Conservation (phyloP, 2,113 vertebrate species). For the Baryphthengus martii region DNA sequence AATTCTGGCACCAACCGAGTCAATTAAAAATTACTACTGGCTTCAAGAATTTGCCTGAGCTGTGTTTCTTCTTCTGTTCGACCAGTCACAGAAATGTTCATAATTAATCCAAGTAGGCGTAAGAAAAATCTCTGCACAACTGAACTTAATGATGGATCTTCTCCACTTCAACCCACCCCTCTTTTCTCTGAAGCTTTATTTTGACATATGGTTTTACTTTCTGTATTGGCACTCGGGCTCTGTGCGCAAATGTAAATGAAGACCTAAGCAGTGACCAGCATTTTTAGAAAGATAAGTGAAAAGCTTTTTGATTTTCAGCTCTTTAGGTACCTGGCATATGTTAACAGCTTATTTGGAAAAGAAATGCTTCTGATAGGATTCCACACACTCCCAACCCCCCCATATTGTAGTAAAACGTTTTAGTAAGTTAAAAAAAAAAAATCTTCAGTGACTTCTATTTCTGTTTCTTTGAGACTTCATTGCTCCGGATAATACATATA, state of each 20-base stretch:
- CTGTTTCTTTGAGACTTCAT: not conserved
- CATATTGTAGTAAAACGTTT: not conserved
- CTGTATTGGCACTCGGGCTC: not conserved
- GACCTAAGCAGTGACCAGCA: not conserved
- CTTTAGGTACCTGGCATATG: slow-evolving; percentile 26
- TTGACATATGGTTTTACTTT: slow-evolving; percentile 35
- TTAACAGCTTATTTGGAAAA: not conserved
- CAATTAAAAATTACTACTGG: not conserved
- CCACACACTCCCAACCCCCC: too few relatives aligned
- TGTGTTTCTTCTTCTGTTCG: not conserved
- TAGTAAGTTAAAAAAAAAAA: not conserved
- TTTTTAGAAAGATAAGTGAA: slow-evolving; percentile 14
- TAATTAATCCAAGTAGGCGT: not conserved
- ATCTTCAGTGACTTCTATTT: not conserved
- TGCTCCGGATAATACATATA: too few relatives aligned
- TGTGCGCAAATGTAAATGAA: not conserved
- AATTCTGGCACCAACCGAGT: not conserved
- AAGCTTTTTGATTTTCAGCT: not conserved
- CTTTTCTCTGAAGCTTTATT: not conserved
- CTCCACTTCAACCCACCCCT: accelerated
- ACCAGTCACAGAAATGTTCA: not conserved
- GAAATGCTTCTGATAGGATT: not conserved
- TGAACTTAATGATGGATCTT: not conserved
- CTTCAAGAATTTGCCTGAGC: not conserved
- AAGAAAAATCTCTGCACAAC: not conserved